These are phyloP conservation scores for Lampropteryx suffumata DNA, from an alignment of 2,888 invertebrate species.

Conservation along the genomic window DNA sequence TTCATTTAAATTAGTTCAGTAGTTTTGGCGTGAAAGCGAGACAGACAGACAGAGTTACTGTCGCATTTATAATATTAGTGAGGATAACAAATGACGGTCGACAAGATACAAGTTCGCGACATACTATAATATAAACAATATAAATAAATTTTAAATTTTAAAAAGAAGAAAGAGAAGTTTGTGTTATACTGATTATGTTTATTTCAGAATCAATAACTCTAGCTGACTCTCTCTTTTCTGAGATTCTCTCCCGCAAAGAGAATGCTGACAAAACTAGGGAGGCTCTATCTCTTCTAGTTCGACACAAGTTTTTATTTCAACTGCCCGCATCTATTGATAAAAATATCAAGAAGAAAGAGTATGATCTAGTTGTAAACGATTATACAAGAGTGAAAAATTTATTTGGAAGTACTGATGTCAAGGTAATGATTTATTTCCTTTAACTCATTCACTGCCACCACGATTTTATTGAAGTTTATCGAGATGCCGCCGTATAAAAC, in stretches of 20 bases:
- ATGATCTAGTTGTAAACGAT: constrained; percentile 98
- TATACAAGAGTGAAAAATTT: constrained; percentile 97
- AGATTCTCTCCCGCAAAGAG: constrained; percentile 95
- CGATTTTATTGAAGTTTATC: too few species aligned
- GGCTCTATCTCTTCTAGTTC: constrained; percentile 94
- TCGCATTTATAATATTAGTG: too few species aligned
- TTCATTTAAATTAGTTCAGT: too few species aligned
- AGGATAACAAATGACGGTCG: too few species aligned
- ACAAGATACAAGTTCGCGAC: too few species aligned
- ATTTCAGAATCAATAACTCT: constrained; percentile 92
- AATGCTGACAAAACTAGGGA: constrained; percentile 98
- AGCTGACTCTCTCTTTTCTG: constrained; percentile 96
- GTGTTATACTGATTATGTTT: neutral
- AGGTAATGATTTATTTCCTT: constrained; percentile 62
- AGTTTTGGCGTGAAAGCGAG: too few species aligned
- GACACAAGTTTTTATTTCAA: constrained; percentile 98
- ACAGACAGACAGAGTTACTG: too few species aligned
- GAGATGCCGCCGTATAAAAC: too few species aligned
- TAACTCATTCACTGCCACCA: too few species aligned
- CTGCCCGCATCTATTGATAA: constrained; percentile 96
- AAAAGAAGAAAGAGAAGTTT: too few species aligned
- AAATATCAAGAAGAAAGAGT: constrained; percentile 96
- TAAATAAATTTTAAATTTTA: too few species aligned
- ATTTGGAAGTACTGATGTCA: constrained; percentile 96
- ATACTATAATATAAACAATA: too few species aligned